phyloP scores from a whole-genome alignment of 2,113 vertebrate genomes.

The Nothobranchius furzeri region DNA sequence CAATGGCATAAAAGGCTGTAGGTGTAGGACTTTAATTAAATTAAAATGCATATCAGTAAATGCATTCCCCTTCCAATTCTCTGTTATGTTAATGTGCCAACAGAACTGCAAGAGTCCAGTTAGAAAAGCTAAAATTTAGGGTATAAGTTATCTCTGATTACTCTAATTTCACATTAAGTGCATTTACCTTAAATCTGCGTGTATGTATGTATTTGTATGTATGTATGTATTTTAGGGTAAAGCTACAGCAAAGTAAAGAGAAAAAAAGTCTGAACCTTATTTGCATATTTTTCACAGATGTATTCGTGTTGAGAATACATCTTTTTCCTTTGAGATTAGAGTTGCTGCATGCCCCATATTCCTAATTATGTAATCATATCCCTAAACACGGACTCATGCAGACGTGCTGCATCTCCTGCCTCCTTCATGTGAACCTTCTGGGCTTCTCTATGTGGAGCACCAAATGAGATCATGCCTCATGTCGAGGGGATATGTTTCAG shows the following conservation, averaged over 20 bases:
- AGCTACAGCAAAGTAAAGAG: neutral
- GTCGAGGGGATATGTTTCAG: conserved; percentile 48
- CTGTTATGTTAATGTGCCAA: too few relatives aligned
- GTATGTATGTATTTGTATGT: neutral
- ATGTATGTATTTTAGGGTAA: neutral
- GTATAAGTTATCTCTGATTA: too few relatives aligned
- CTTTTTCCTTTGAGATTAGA: conserved; percentile 44
- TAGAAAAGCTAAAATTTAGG: too few relatives aligned
- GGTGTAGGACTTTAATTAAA: too few relatives aligned
- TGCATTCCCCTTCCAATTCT: too few relatives aligned
- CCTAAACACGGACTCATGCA: conserved; percentile 30
- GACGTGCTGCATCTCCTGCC: conserved; percentile 33
- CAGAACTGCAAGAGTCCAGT: too few relatives aligned
- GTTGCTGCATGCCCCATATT: conserved; percentile 45
- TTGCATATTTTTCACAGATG: conserved; percentile 27
- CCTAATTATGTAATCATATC: conserved; percentile 61
- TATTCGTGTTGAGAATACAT: conserved; percentile 31
- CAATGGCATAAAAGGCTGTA: too few relatives aligned
- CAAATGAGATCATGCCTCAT: conserved; percentile 69
- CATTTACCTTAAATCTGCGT: too few relatives aligned
- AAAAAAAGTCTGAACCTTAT: conserved; percentile 14
- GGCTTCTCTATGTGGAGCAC: conserved; percentile 63
- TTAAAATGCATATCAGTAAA: too few relatives aligned
- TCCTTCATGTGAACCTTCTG: conserved; percentile 55
- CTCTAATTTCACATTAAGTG: too few relatives aligned